Evolutionary conservation across 2,888 invertebrate species (phyloP), one percentile per base, ranked within the genome.

Genomic region (Tetrapedia diversipes): DNA sequence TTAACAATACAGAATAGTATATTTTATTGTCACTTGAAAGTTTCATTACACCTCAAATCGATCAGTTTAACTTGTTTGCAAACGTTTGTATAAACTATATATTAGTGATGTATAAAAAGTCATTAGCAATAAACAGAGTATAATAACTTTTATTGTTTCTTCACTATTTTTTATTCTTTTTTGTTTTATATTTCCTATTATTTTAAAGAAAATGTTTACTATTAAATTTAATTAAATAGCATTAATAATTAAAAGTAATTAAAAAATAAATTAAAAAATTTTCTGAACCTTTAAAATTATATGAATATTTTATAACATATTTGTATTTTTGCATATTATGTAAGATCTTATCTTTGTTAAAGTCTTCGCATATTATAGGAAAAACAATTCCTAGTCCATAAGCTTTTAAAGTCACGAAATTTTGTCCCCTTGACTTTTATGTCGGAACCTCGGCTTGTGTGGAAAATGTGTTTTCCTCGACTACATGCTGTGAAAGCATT

Each of bases 81-180:
- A 85, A 88, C 78, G 86, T 86, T 89, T 89, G 87, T 89, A 89
- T 84, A 88, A 86, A 89, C 74, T 45, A 65, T 49, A 60, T 32
- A 59, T n/a, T 43, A 53, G 24, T 59, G 76, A 61, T 72, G 79
- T 81, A 79, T 79, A 78, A 79, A 72, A 60, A 75, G 73, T 82
- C 70, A 65, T 56, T 72, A 84, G 80, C 68, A 83, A 77, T 77
- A 79, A 84, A 82, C 32, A 51, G 63, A 57, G 11, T 73, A 65
- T 37, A 16, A 22, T 57, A 72, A 69, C 29, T 56, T n/a, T n/a
- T n/a, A n/a, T n/a, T 37, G 56, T 51, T 10, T 29, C 4, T 8
- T 16, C 3, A 51, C 16, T 56, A 24, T 24, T 22, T 53, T 53
- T 8, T 65, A 16, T 47, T 7, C 29, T 24, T 39, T 29, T 37